Conservation (phyloP, 2,888 invertebrate species). For the Antheraea yamamai region DNA sequence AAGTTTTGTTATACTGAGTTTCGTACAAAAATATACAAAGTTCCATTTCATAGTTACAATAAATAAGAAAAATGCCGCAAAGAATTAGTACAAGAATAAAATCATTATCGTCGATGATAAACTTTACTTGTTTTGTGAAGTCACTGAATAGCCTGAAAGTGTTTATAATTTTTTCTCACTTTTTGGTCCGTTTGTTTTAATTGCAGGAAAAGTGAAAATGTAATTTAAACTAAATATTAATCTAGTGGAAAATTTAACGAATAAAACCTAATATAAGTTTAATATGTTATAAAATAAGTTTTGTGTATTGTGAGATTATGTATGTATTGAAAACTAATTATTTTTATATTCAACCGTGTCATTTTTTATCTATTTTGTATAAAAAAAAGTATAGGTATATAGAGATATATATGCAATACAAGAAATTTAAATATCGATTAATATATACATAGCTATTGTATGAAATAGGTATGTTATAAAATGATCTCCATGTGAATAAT, state of each 20-base stretch:
- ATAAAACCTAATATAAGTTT: neutral
- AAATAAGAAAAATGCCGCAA: neutral
- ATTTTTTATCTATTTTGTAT: slow-evolving; percentile 30
- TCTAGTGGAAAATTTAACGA: neutral
- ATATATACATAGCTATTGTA: neutral
- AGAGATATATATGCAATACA: slow-evolving; percentile 26
- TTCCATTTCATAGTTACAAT: neutral
- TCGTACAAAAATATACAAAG: neutral
- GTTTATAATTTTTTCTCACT: neutral
- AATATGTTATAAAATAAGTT: slow-evolving; percentile 40
- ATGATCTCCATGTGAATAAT: slow-evolving; percentile 58
- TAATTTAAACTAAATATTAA: neutral
- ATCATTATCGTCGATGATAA: neutral
- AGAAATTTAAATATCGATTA: neutral
- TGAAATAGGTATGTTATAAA: slow-evolving; percentile 39
- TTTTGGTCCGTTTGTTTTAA: neutral
- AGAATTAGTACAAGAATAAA: neutral
- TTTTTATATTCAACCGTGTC: slow-evolving; percentile 63
- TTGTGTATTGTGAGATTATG: slow-evolving; percentile 67
- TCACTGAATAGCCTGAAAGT: neutral
- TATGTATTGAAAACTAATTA: slow-evolving; percentile 57
- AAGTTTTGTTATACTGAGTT: slow-evolving; percentile 1
- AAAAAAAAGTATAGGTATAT: slow-evolving; percentile 16
- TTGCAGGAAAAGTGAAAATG: neutral
- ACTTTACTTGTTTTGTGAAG: neutral